Evolutionary conservation across 2,113 vertebrate species (phyloP).

Genomic region (Centropristis striata): DNA sequence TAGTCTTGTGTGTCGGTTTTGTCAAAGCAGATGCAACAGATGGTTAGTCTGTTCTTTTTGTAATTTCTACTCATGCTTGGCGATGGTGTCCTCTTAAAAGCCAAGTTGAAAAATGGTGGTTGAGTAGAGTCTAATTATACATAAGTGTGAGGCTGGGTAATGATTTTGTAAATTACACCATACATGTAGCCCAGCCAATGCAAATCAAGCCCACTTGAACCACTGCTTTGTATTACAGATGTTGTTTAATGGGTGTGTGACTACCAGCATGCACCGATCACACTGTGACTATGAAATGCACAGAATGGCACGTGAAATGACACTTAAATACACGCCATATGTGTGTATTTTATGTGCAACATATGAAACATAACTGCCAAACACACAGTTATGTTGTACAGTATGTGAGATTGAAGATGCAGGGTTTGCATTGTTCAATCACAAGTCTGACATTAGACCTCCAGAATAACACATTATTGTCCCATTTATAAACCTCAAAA

Average conservation of each 20-base stretch:
- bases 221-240: slow-evolving; percentile 53
- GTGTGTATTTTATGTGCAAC: slow-evolving; percentile 53
- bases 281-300: slow-evolving; percentile 61
- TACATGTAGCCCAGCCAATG: slow-evolving; percentile 6
- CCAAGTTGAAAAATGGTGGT: slow-evolving; percentile 23
- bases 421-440: background rate
- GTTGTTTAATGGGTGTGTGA: slow-evolving; percentile 40
- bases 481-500: background rate
- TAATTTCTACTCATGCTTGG: slow-evolving; percentile 3
- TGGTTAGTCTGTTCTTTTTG: slow-evolving; percentile 29
- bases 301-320: slow-evolving; percentile 58
- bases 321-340: slow-evolving; percentile 44
- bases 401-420: background rate
- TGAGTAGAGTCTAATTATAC: slow-evolving; percentile 41
- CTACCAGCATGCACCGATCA: slow-evolving; percentile 60
- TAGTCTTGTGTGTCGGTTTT: background rate
- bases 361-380: slow-evolving; percentile 7
- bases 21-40: slow-evolving; percentile 41
- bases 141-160: slow-evolving; percentile 18
- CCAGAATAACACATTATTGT: background rate
- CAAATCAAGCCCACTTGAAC: slow-evolving; percentile 70
- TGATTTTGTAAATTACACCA: slow-evolving; percentile 24
- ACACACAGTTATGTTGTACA: slow-evolving; percentile 5
- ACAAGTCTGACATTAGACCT: background rate
- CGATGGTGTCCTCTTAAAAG: slow-evolving; percentile 10